A percentile compares a stretch with the other conserved stretches of the same genome.
phyloP scores from a whole-genome alignment of 2,113 vertebrate species.

The Pachypanchax playfairii region DNA sequence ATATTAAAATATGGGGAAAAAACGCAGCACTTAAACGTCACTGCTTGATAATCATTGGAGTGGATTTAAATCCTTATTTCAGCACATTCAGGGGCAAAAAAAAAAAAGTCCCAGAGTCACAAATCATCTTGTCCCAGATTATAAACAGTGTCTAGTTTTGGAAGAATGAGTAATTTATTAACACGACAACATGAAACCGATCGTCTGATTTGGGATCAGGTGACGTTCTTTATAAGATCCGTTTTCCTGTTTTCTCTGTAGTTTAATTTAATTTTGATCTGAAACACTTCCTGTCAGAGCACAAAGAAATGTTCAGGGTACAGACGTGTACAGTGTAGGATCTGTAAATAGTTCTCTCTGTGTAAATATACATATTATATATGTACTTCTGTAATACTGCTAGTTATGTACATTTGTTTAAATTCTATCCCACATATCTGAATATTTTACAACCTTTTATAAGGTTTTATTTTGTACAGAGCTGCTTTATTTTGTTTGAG shows the following conservation, averaged over 20 bases:
- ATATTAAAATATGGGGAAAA: not conserved
- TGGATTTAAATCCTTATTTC: not conserved
- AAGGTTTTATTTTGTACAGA: conserved; percentile 1
- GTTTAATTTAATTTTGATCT: conserved; percentile 9
- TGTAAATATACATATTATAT: too few relatives aligned
- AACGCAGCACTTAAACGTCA: not conserved
- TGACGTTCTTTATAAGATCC: too few relatives aligned
- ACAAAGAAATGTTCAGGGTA: conserved; percentile 46
- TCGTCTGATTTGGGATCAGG: too few relatives aligned
- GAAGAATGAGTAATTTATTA: too few relatives aligned
- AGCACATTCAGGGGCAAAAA: not conserved
- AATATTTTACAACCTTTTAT: conserved; percentile 9
- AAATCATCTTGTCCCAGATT: too few relatives aligned
- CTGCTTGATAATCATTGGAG: not conserved
- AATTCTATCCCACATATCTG: conserved; percentile 18
- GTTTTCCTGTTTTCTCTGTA: not conserved
- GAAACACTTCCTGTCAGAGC: not conserved
- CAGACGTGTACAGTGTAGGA: conserved; percentile 46
- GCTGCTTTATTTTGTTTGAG: not conserved
- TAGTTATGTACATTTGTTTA: conserved; percentile 17
- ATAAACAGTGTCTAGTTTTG: too few relatives aligned
- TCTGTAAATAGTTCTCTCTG: conserved; percentile 76
- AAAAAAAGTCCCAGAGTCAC: too few relatives aligned
- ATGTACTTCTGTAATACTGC: conserved; percentile 53
- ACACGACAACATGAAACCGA: too few relatives aligned